These are phyloP conservation scores for Pegoplata infirma DNA, from an alignment of 2,888 invertebrate genomes.

Conservation along the genomic window DNA sequence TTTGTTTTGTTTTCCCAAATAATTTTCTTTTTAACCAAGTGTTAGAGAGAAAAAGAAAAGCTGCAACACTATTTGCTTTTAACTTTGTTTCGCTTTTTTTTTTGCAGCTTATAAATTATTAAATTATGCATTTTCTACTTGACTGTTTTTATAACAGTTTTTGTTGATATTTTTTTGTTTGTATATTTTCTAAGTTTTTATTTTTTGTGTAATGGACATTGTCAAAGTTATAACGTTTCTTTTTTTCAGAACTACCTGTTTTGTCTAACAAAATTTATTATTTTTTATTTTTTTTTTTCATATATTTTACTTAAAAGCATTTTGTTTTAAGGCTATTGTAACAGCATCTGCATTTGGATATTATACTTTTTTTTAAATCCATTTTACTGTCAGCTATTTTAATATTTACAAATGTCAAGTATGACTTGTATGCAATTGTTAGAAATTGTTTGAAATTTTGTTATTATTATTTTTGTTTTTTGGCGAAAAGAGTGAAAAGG, in stretches of 20 bases:
- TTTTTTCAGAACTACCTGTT: slow-evolving; percentile 24
- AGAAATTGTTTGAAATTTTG: no score
- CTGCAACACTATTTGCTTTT: slow-evolving; percentile 22
- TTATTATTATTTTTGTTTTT: slow-evolving; percentile 11
- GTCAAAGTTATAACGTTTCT: slow-evolving; percentile 46
- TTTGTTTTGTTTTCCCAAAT: background rate
- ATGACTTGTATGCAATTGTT: slow-evolving; percentile 31
- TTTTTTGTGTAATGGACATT: slow-evolving; percentile 23
- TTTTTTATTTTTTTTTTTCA: slow-evolving; percentile 5
- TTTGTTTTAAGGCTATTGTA: slow-evolving; percentile 25
- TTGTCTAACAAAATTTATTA: slow-evolving; percentile 34
- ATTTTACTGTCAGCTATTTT: slow-evolving; percentile 45
- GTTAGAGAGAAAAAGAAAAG: background rate
- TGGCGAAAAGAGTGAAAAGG: no score
- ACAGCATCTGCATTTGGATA: slow-evolving; percentile 45
- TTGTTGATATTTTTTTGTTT: background rate
- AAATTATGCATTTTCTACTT: slow-evolving; percentile 53
- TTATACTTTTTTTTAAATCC: slow-evolving; percentile 39
- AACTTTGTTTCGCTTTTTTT: background rate
- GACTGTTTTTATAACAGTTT: slow-evolving; percentile 31
- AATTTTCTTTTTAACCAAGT: slow-evolving; percentile 24
- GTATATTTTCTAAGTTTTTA: background rate
- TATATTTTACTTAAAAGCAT: slow-evolving; percentile 44
- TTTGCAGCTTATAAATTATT: slow-evolving; percentile 47
- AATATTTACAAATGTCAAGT: slow-evolving; percentile 59